Percentiles rank a stretch among this genome's conserved stretches.
Conservation (phyloP, 2,888 invertebrate genomes). For the Netelia fuscicornis region DNA sequence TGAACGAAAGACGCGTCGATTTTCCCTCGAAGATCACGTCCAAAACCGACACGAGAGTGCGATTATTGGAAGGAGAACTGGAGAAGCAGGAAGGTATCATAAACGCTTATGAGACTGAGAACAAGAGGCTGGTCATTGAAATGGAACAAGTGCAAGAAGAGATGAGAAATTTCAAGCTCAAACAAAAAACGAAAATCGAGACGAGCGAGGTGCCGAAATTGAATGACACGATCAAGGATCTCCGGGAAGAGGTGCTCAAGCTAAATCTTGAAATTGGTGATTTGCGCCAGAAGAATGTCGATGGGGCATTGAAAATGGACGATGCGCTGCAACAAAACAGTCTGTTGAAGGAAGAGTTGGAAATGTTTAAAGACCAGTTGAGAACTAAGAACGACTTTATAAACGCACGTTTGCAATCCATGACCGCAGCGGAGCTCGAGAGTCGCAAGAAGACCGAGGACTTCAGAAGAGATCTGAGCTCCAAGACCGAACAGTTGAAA, state of each 20-base stretch:
- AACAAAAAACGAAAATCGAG: conserved; percentile 73
- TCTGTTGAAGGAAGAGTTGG: conserved; percentile 79
- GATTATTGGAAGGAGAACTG: conserved; percentile 78
- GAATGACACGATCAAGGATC: conserved; percentile 79
- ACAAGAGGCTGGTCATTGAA: conserved; percentile 80
- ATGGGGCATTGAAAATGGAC: conserved; percentile 78
- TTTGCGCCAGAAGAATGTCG: conserved; percentile 78
- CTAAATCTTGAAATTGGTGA: conserved; percentile 79
- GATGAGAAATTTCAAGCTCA: conserved; percentile 74
- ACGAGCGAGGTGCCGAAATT: conserved; percentile 74
- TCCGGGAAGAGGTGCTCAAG: conserved; percentile 79
- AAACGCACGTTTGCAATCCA: conserved; percentile 79
- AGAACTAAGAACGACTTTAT: conserved; percentile 82
- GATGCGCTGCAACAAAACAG: conserved; percentile 80
- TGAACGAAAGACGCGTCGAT: conserved; percentile 74
- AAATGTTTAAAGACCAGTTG: conserved; percentile 82
- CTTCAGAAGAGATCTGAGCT: conserved; percentile 79
- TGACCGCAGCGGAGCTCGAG: conserved; percentile 79
- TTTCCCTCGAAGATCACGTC: conserved; percentile 32
- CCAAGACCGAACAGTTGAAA: conserved; percentile 81
- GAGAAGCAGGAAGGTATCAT: conserved; percentile 81
- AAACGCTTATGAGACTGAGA: conserved; percentile 81
- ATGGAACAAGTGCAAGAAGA: conserved; percentile 79
- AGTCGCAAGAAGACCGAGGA: conserved; percentile 81
- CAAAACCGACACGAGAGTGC: conserved; percentile 75